These are phyloP conservation scores for Cichladusa arquata DNA, from an alignment of 2,113 vertebrate species.

Conservation along the genomic window DNA sequence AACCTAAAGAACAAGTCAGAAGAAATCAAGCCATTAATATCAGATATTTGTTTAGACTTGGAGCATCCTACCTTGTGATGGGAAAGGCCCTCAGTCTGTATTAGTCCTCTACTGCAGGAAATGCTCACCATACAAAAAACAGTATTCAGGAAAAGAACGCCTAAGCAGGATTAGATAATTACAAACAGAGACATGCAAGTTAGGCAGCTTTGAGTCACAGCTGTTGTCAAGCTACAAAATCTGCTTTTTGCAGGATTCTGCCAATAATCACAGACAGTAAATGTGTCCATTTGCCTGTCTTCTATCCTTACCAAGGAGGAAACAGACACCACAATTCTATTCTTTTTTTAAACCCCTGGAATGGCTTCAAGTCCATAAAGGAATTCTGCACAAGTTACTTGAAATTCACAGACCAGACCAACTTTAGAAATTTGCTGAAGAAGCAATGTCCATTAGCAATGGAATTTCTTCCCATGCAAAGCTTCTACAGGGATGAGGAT, in stretches of 20 bases:
- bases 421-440: not conserved
- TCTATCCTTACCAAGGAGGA: not conserved
- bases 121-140: not conserved
- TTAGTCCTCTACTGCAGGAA: not conserved
- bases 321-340: not conserved
- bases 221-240: slow-evolving; percentile 36
- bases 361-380: slow-evolving; percentile 25
- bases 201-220: not conserved
- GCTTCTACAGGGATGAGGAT: not conserved
- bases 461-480: not conserved
- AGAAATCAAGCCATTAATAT: not conserved
- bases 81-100: not conserved
- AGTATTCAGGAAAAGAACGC: not conserved
- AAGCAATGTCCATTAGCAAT: not conserved
- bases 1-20: not conserved
- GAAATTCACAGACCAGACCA: not conserved
- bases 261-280: slow-evolving; percentile 59
- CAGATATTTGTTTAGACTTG: not conserved
- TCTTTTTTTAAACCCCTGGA: not conserved
- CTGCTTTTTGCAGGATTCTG: slow-evolving; percentile 4
- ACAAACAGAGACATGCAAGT: slow-evolving; percentile 31
- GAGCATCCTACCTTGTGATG: not conserved
- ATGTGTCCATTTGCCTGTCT: slow-evolving; percentile 36
- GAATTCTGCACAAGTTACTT: not conserved
- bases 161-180: slow-evolving; percentile 36